Conservation (phyloP, 2,113 vertebrate genomes). For the Sialia sialis region DNA sequence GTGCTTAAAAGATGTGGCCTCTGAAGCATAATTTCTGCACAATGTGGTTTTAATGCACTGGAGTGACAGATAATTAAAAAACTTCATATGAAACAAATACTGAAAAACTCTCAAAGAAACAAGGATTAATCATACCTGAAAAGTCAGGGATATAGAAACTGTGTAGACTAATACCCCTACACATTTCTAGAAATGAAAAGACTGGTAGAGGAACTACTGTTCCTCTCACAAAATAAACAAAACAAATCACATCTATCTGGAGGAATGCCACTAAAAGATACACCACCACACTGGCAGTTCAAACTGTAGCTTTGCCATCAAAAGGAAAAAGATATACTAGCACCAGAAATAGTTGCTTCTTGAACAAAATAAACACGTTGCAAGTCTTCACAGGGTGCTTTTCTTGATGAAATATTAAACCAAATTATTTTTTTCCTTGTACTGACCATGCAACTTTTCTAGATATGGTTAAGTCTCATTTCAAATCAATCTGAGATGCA, state of each 20-base stretch:
- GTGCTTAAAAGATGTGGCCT: neutral
- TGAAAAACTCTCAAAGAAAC: conserved; percentile 20
- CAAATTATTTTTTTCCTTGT: neutral
- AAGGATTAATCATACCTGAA: neutral
- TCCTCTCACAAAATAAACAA: conserved; percentile 32
- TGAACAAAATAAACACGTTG: conserved; percentile 34
- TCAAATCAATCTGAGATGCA: neutral
- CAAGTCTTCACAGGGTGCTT: conserved; percentile 53
- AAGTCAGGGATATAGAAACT: neutral
- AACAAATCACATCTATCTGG: conserved; percentile 2
- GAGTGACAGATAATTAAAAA: neutral
- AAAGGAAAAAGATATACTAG: conserved; percentile 34
- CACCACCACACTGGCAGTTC: neutral
- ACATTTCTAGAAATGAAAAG: conserved; percentile 28
- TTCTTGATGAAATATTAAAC: conserved; percentile 8
- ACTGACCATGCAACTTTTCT: neutral
- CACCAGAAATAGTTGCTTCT: conserved; percentile 57
- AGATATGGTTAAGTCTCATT: neutral
- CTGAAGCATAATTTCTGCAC: neutral
- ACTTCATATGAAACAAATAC: conserved; percentile 14
- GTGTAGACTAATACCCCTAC: neutral
- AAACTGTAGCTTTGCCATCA: conserved; percentile 16
- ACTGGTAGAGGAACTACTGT: conserved; percentile 10
- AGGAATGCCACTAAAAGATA: conserved; percentile 67
- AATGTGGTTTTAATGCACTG: neutral